Evolutionary conservation across 2,888 invertebrate species (phyloP), one percentile per base, ranked within the genome.

Genomic region (Tethea ocularis): DNA sequence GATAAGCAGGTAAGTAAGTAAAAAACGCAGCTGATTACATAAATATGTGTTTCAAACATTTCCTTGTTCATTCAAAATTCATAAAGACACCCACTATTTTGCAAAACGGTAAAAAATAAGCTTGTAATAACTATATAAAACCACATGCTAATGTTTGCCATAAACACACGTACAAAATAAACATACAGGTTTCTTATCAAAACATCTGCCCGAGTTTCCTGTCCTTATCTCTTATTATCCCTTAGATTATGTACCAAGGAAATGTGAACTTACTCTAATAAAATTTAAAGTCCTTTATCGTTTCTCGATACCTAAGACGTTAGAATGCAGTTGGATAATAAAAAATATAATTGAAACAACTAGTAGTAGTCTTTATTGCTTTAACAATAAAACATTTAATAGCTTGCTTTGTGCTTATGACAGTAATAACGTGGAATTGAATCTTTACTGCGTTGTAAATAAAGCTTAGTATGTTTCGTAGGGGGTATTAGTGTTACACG

Each of bases 131-230:
- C 58, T 38, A 26, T 51, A 53, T 52, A 41, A 33, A 52, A 57
- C 51, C 56, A 58, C 59, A 52, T 58, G 53, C 53, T 52, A 41
- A 57, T 54, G 53, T 53, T 59, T 62, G 55, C 61, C 59, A 56
- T 56, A 36, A 36, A 38, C 56, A 52, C 53, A 52, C 46, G 58
- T 24, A 59, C 63, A 55, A 56, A 62, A 57, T 52, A 60, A 62
- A 67, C 57, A 64, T 61, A 69, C 76, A 75, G 71, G 72, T 76
- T 65, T 62, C 62, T 73, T 77, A 78, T 78, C 78, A 72, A 67
- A 71, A 73, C 78, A 79, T 79, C 78, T 76, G 80, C 78, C 54
- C 55, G 58, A 64, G 69, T 78, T 74, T 78, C 80, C 80, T 79
- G 75, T 62, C 61, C 55, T 68, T 73, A 73, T 76, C 76, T 66